Evolutionary conservation across 2,888 invertebrate species (phyloP).

Genomic region (Hoplodrina ambigua): DNA sequence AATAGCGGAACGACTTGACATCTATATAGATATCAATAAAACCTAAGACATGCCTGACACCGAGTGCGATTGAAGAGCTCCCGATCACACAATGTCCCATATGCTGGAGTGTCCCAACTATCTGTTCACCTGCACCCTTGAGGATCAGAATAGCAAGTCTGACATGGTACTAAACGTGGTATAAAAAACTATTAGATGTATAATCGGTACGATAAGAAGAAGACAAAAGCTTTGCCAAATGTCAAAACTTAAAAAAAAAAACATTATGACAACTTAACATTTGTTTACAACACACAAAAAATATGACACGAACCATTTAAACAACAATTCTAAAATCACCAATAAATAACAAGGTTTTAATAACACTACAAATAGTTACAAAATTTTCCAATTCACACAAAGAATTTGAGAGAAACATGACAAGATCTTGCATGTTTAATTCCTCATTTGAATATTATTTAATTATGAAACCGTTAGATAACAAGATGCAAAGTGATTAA

Average conservation of each 20-base stretch:
- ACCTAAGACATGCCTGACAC: too few relatives aligned
- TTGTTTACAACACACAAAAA: neutral
- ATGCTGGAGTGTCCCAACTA: too few relatives aligned
- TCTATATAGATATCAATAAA: too few relatives aligned
- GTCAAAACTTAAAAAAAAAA: neutral
- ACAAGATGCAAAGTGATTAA: slow-evolving; percentile 49
- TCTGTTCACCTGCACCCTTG: too few relatives aligned
- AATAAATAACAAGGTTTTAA: slow-evolving; percentile 28
- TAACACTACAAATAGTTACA: slow-evolving; percentile 26
- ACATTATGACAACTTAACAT: neutral
- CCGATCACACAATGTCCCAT: too few relatives aligned
- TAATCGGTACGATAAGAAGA: too few relatives aligned
- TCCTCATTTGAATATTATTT: slow-evolving; percentile 57
- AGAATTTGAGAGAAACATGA: slow-evolving; percentile 34
- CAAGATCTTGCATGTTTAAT: slow-evolving; percentile 57
- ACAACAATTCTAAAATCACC: slow-evolving; percentile 9
- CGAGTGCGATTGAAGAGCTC: too few relatives aligned
- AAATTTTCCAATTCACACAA: slow-evolving; percentile 26
- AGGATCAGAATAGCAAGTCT: too few relatives aligned
- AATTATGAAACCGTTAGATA: slow-evolving; percentile 45
- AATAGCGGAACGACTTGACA: too few relatives aligned
- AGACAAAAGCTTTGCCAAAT: neutral
- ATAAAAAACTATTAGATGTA: too few relatives aligned
- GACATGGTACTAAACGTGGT: too few relatives aligned
- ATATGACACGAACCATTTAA: neutral